A percentile compares a stretch with the other conserved stretches of the same genome.
These are phyloP conservation scores for Coboldia fuscipes DNA, from an alignment of 1,140 invertebrate genomes.

Conservation along the genomic window DNA sequence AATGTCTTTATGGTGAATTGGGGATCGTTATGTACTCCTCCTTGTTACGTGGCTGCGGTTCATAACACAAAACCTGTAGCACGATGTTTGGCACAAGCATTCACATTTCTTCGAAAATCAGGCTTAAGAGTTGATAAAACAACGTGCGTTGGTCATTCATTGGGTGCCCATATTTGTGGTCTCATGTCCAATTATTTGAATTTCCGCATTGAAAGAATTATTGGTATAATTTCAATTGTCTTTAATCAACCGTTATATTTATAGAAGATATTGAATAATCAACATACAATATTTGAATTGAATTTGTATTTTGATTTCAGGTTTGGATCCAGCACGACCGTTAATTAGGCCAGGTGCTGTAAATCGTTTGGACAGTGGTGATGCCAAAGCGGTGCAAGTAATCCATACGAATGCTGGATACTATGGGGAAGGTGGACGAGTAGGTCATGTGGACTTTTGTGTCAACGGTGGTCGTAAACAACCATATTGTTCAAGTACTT, in stretches of 20 bases:
- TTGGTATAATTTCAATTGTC: slow-evolving; percentile 18
- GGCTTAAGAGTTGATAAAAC: slow-evolving; percentile 34
- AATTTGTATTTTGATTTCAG: slow-evolving; percentile 12
- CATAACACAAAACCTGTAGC: slow-evolving; percentile 46
- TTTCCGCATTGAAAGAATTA: slow-evolving; percentile 35
- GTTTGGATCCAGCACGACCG: slow-evolving; percentile 49
- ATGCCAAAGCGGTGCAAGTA: slow-evolving; percentile 47
- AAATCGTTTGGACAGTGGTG: slow-evolving; percentile 38
- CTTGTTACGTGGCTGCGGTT: slow-evolving; percentile 38
- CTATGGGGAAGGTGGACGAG: slow-evolving; percentile 41
- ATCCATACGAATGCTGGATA: slow-evolving; percentile 54
- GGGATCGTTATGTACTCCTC: slow-evolving; percentile 37
- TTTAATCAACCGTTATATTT: background rate
- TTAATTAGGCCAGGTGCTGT: slow-evolving; percentile 34
- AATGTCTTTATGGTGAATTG: slow-evolving; percentile 58
- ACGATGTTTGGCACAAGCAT: slow-evolving; percentile 32
- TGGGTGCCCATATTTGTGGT: slow-evolving; percentile 54
- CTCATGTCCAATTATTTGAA: slow-evolving; percentile 40
- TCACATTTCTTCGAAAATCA: slow-evolving; percentile 32
- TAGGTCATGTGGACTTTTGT: slow-evolving; percentile 53
- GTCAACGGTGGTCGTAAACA: slow-evolving; percentile 50
- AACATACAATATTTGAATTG: background rate
- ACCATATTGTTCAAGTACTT: slow-evolving; percentile 42
- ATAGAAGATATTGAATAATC: background rate
- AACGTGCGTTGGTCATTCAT: slow-evolving; percentile 51